Evolutionary conservation across 2,113 vertebrate species (phyloP), one percentile per base, ranked within the genome.

Genomic region (rabbit (Oryctolagus cuniculus)): DNA sequence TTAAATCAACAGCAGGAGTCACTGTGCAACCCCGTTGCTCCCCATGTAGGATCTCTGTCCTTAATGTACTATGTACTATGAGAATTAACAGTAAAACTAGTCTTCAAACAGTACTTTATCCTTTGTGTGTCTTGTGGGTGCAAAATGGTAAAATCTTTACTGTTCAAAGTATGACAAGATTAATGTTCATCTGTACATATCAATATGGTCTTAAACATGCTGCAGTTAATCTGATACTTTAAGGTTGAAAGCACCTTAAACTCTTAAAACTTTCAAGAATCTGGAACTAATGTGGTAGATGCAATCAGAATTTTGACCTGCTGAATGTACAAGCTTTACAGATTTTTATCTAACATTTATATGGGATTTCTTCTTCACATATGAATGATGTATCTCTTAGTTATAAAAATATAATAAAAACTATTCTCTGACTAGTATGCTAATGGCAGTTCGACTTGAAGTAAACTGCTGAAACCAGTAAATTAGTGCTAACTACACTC

Each of bases 151-250:
- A 44, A 44, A 44, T 44, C 44, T 44, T 44, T 8, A 44, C 44
- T 44, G 44, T 44, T 44, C 44, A 44, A 44, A 44, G 44, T 38
- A 36, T 61, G 58, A 85, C 61, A 80, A 95, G 31, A 89, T 49
- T 66, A 49, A 78, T 80, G 67, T 67, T 90, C 13, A 61, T 61
- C 51, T 31, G 51, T 74, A 15, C n/a, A n/a, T 51, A 61, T 16
- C 12, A 90, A 61, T 63, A 49, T 44, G 25, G 19, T 93, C 90
- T 93, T 66, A 92, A 87, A 87, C 49, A 78, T 87, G 25, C 15
- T 12, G 38, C 64, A 22, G 13, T 34, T 34, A 34, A n/a, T 24
- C 3, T 87, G 75, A 86, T 17, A 61, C 3, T 87, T 93, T 36
- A 72, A 69, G 63, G 10, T 73, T 79, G 38, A 90, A 84, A 73